Evolutionary conservation across 2,113 vertebrate species (phyloP).

Genomic region (Limnothrissa miodon): DNA sequence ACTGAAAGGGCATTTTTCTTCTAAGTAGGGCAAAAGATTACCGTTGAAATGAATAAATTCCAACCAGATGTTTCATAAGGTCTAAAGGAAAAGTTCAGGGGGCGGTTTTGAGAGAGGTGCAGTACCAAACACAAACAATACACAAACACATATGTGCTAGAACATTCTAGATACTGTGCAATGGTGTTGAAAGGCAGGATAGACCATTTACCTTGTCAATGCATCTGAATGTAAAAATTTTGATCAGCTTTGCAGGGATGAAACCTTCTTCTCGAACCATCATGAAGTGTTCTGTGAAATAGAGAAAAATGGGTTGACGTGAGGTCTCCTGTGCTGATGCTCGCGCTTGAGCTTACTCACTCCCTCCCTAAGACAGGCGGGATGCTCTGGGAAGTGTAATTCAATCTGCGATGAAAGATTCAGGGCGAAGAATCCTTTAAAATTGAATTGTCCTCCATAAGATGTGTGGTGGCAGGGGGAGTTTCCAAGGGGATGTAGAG

Average conservation of each 20-base stretch:
- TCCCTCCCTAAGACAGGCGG: not conserved
- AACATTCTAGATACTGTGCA: not conserved
- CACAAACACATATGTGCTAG: not conserved
- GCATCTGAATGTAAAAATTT: not conserved
- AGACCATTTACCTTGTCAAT: not conserved
- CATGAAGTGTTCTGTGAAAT: not conserved
- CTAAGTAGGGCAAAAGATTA: not conserved
- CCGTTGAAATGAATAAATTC: not conserved
- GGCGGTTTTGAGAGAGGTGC: not conserved
- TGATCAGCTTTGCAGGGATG: not conserved
- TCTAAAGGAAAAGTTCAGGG: not conserved
- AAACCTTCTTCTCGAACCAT: not conserved
- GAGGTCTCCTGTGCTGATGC: not conserved
- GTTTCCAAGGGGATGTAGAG: slow-evolving; percentile 19
- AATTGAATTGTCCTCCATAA: slow-evolving; percentile 45
- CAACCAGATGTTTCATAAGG: not conserved
- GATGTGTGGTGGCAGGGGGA: slow-evolving; percentile 34
- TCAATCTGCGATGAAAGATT: slow-evolving; percentile 56
- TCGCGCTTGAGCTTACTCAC: not conserved
- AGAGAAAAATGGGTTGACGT: not conserved
- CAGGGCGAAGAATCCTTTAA: slow-evolving; percentile 39
- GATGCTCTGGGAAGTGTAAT: slow-evolving; percentile 46
- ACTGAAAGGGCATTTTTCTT: not conserved
- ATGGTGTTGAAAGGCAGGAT: not conserved
- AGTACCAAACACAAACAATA: not conserved